Conservation (phyloP, 2,797 vertebrate species). For the Aythya fuligula region DNA sequence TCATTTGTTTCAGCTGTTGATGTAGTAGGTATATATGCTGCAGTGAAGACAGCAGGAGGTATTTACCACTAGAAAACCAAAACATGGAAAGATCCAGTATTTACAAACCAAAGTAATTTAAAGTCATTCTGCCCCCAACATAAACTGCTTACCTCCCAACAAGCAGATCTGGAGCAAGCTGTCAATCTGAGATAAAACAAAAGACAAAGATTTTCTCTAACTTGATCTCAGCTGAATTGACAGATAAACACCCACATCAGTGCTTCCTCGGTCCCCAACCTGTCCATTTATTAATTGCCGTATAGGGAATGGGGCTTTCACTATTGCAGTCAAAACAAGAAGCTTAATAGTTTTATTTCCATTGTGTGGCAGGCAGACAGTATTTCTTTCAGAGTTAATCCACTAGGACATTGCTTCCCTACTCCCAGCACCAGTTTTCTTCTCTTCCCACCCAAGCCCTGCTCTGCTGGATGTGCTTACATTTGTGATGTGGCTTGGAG, state of each 20-base stretch:
- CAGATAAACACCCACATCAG: neutral
- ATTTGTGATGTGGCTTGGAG: neutral
- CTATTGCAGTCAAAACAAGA: fast-evolving
- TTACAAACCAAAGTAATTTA: neutral
- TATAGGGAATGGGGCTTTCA: neutral
- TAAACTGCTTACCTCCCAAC: neutral
- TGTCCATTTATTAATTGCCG: neutral
- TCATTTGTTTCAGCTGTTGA: neutral
- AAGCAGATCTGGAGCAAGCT: neutral
- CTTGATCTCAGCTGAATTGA: neutral
- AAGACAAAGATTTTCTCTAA: neutral
- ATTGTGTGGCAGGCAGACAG: neutral
- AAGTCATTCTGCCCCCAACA: neutral
- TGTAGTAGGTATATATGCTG: neutral
- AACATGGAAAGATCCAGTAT: neutral
- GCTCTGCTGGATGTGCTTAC: neutral
- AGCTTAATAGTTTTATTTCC: neutral
- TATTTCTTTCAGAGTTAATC: neutral
- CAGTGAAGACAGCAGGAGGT: neutral
- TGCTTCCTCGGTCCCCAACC: neutral
- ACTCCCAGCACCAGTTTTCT: fast-evolving
- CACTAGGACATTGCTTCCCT: neutral
- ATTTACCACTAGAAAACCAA: neutral
- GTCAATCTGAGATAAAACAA: neutral
- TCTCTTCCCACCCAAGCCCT: neutral